Base-by-base conservation (phyloP, 2,888 invertebrate genomes). In the Pammene aurita region DNA sequence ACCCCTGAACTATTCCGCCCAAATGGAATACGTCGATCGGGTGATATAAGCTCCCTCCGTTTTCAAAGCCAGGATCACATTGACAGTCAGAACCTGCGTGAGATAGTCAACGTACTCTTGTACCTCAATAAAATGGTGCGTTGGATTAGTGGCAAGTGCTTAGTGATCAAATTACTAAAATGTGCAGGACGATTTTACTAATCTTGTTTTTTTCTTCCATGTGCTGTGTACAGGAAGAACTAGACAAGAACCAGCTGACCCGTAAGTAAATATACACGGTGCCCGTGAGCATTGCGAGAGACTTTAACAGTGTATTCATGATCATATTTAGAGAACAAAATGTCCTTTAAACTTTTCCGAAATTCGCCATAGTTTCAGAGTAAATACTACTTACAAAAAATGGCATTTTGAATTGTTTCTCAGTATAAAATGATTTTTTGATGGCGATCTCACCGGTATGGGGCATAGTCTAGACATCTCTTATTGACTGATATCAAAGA, bases 201-300 rank as follows among this genome's bases (percentile, higher is more conserved):
- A 70, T 77, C 71, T 74, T 79, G 5, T 75, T 80, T 73, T 54
- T 82, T 80, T 79, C 76, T 84, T 84, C 73, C 81, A 85, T 88
- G 78, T 79, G 75, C 74, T 75, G 80, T 72, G 73, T 73, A 11
- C 92, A 96, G 94, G 95, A 95, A 76, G 96, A 96, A 76, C 93
- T 97, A 68, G 96, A 96, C 78, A 95, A 95, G 81, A 96, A 95
- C 77, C 96, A 97, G 86, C 84, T 96, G 71, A 93, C 93, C 78
- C 95, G 96, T 97, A 92, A 95, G 96, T 94, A 80, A 66, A 35
- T 18, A 5, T 46, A n/a, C 26, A n/a, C n/a, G n/a, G n/a, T n/a
- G n/a, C n/a, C n/a, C n/a, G n/a, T n/a, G n/a, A n/a, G n/a, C n/a
- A n/a, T n/a, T n/a, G n/a, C n/a, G n/a, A n/a, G n/a, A n/a, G n/a